A percentile compares a stretch with the other conserved stretches of the same genome.
Evolutionary conservation across 1,140 invertebrate species (phyloP).

Genomic region (Bilobella aurantiaca): DNA sequence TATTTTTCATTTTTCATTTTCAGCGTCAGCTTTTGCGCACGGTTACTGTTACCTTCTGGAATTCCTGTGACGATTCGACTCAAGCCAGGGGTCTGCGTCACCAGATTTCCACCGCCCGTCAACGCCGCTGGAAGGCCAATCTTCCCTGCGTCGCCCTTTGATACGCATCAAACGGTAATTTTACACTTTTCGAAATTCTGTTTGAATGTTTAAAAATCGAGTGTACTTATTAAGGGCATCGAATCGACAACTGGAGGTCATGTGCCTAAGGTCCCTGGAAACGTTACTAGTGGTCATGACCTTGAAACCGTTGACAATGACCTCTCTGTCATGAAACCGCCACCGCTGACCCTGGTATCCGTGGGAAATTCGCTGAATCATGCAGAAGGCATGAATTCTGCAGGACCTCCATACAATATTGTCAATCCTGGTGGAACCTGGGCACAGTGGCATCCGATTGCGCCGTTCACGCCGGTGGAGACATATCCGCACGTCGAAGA

Average conservation of each 20-base stretch:
- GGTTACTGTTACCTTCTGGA: conserved; percentile 62
- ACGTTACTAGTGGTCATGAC: too few species aligned
- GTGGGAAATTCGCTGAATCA: neutral
- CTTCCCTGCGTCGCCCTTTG: neutral
- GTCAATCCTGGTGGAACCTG: neutral
- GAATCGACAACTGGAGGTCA: too few species aligned
- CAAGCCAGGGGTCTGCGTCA: conserved; percentile 58
- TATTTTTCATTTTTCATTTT: too few species aligned
- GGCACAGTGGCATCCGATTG: conserved; percentile 3
- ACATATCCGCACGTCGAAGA: neutral
- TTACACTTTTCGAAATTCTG: too few species aligned
- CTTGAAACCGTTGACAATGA: neutral
- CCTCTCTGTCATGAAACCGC: neutral
- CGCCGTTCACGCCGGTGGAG: neutral
- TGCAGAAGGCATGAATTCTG: neutral
- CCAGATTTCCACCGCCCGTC: neutral
- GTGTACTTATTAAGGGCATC: too few species aligned
- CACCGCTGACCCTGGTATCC: neutral
- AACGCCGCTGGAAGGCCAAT: neutral
- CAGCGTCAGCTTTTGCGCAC: conserved; percentile 66
- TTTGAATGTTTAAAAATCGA: too few species aligned
- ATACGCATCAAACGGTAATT: neutral
- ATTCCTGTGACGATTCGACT: conserved; percentile 58
- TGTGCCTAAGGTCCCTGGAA: too few species aligned
- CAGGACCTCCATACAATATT: neutral